These are phyloP conservation scores for Saccostrea glomerata DNA, from an alignment of 1,140 invertebrate species.

Conservation along the genomic window DNA sequence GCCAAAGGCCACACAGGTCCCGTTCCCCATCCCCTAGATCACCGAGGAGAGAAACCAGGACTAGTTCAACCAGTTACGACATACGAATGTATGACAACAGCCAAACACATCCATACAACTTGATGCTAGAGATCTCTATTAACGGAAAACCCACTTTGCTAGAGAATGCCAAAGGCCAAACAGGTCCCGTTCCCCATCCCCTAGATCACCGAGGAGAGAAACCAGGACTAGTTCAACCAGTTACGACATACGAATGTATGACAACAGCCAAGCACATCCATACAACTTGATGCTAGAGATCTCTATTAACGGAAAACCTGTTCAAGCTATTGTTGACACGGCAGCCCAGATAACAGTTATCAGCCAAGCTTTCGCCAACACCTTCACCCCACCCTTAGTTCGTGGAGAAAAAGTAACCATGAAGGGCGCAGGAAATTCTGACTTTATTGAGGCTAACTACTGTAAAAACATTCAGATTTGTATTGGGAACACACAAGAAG, in stretches of 20 bases:
- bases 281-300: not conserved
- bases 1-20: not conserved
- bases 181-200: too few species aligned
- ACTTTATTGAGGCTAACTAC: too few species aligned
- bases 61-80: not conserved
- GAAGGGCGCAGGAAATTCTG: not conserved
- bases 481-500: too few species aligned
- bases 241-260: not conserved
- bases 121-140: not conserved
- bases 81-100: not conserved
- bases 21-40: too few species aligned
- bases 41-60: not conserved
- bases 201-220: too few species aligned
- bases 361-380: not conserved
- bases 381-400: not conserved
- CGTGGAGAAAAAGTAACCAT: not conserved
- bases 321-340: conserved; percentile 10
- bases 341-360: conserved; percentile 9
- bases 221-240: not conserved
- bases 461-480: too few species aligned
- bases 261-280: not conserved
- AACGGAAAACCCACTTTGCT: conserved; percentile 43
- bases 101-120: not conserved
- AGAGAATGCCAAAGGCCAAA: not conserved
- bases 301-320: not conserved